Evolutionary conservation across 2,797 vertebrate genomes (phyloP).

Genomic region (Heterohyrax brucei): DNA sequence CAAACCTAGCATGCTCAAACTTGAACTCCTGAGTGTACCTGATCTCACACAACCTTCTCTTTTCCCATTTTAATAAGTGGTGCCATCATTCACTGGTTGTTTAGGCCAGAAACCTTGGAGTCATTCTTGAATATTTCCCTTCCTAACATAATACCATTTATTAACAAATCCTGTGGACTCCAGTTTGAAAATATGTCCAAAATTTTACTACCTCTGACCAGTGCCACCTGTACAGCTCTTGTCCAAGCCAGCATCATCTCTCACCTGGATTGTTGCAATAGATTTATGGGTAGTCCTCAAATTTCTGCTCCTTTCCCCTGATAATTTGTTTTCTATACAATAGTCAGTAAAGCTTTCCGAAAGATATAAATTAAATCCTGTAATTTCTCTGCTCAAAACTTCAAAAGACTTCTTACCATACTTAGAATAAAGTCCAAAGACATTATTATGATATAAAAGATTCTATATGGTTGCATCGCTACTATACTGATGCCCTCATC

Average conservation of each 20-base stretch:
- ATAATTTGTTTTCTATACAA: neutral
- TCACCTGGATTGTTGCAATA: neutral
- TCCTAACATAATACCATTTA: neutral
- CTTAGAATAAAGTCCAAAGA: neutral
- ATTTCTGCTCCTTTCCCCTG: neutral
- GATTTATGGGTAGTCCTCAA: slow-evolving; percentile 37
- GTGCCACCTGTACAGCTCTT: neutral
- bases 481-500: neutral
- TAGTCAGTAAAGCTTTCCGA: slow-evolving; percentile 2
- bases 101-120: neutral
- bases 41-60: neutral
- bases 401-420: neutral
- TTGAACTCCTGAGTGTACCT: neutral
- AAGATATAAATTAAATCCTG: slow-evolving; percentile 2
- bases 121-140: slow-evolving; percentile 28
- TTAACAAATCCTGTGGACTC: neutral
- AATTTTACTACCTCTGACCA: neutral
- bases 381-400: neutral
- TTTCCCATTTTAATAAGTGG: neutral
- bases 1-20: neutral
- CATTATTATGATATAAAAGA: neutral
- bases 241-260: neutral
- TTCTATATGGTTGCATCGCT: neutral
- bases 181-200: neutral
- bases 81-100: neutral